Evolutionary conservation across 2,888 invertebrate species (phyloP), one percentile per base, ranked within the genome.

Genomic region (Chrysina gloriosa): DNA sequence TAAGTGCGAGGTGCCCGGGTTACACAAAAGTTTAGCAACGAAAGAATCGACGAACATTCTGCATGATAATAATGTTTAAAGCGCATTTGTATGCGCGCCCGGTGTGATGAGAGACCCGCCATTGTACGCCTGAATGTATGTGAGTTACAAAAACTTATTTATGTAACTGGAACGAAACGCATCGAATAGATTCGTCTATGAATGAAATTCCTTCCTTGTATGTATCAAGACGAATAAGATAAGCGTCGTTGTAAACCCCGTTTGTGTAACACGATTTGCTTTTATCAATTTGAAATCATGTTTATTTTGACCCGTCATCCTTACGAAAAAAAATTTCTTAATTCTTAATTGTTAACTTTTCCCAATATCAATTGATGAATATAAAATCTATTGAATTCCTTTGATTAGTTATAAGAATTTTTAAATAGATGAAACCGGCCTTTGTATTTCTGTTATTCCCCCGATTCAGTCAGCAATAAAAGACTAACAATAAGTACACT

Each of bases 111-210:
- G n/a, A n/a, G n/a, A n/a, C n/a, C n/a, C n/a, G n/a, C n/a, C n/a
- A n/a, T n/a, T n/a, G n/a, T n/a, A n/a, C n/a, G n/a, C n/a, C n/a
- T n/a, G n/a, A n/a, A n/a, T n/a, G n/a, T n/a, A n/a, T n/a, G n/a
- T n/a, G n/a, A n/a, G n/a, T n/a, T 36, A 42, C 36, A 58, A 58
- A 42, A 58, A 58, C 11, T 58, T 11, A 42, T 58, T 58, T 58
- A 42, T 39, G 58, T 58, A 58, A 58, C 27, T 39, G 58, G 39
- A 16, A 39, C 34, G n/a, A 39, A 56, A 36, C 39, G 48, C 25
- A 7, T 21, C 21, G 23, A 48, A 48, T 58, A 42, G 23, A 25
- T 58, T 27, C 23, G 11, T 27, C 52, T 58, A 39, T 58, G 39
- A 58, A 36, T 36, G 21, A 54, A 6, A 42, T 42, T 4, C 3